Base-by-base conservation (phyloP, 2,888 invertebrate genomes). In the Hypomecis atomaria region DNA sequence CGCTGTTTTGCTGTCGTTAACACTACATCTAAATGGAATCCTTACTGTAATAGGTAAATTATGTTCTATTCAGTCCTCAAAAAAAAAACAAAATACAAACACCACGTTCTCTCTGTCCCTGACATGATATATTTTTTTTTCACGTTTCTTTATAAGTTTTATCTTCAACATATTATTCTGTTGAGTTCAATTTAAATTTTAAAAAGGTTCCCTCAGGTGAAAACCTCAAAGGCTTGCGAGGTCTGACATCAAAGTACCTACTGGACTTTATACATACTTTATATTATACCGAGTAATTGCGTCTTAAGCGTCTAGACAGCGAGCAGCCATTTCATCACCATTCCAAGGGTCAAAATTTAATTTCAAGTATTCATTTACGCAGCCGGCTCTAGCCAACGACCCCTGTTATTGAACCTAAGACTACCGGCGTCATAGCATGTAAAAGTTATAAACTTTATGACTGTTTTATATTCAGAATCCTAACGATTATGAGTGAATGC, bases 271-370 rank as follows among this genome's bases (percentile, higher is more conserved):
- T 10, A 38, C 47, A 38, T 10, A 38, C 47, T 49, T 49, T 49
- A 7, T 11, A 37, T 49, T 49, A 7, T 37, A 37, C 37, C 45
- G 7, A 56, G 62, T 73, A 71, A 78, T 76, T 65, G 65, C 67
- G 68, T 71, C 75, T 73, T 71, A 70, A 75, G 67, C 58, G 69
- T 69, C 69, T 71, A 69, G 69, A 71, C 69, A 59, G 13, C 45
- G 8, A 53, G 49, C 58, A 58, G 65, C 61, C 52, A 23, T 23
- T 23, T 23, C 23, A 23, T 23, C 23, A 54, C 44, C 53, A 71
- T 69, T 65, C 66, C 70, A 72, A 73, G 72, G 70, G 72, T 77
- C 67, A 74, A 72, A 77, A 74, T 78, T 74, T 73, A 79, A 67
- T 62, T 78, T 75, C 62, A 66, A 73, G 75, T 76, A 76, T 79